Percentiles rank a stretch among this genome's conserved stretches.
Evolutionary conservation across 2,888 invertebrate species (phyloP).

Genomic region (Tanypteryx hageni): DNA sequence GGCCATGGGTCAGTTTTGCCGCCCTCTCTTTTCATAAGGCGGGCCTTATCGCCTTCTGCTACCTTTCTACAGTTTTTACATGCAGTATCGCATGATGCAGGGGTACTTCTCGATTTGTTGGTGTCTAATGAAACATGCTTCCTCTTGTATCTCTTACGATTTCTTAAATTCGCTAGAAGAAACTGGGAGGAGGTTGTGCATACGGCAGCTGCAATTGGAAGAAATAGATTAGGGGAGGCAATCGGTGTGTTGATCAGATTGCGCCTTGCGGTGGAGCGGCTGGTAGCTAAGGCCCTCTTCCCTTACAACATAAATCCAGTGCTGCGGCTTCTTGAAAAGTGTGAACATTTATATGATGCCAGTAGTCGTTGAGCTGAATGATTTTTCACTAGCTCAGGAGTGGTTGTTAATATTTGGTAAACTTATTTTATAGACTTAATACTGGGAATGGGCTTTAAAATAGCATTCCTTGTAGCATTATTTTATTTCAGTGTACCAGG

Average conservation of each 20-base stretch:
- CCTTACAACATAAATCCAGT: slow-evolving; percentile 95
- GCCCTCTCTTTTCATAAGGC: slow-evolving; percentile 82
- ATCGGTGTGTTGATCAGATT: slow-evolving; percentile 90
- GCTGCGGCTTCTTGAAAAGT: slow-evolving; percentile 87
- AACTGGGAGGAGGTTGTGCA: slow-evolving; percentile 89
- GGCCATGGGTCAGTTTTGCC: slow-evolving; percentile 76
- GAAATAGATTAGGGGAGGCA: slow-evolving; percentile 85
- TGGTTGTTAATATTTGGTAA: slow-evolving; percentile 47
- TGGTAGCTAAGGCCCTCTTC: slow-evolving; percentile 89
- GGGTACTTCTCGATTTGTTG: slow-evolving; percentile 88
- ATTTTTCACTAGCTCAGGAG: slow-evolving; percentile 29
- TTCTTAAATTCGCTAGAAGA: slow-evolving; percentile 88
- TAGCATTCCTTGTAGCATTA: slow-evolving; percentile 20
- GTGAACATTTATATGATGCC: slow-evolving; percentile 90
- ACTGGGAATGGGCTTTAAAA: slow-evolving; percentile 48
- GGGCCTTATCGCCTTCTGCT: slow-evolving; percentile 89
- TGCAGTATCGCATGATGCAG: slow-evolving; percentile 86
- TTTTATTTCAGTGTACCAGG: slow-evolving; percentile 50
- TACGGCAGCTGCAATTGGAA: slow-evolving; percentile 80
- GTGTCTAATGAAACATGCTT: slow-evolving; percentile 95
- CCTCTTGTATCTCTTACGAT: slow-evolving; percentile 87
- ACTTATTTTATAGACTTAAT: slow-evolving; percentile 51
- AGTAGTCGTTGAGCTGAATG: slow-evolving; percentile 73
- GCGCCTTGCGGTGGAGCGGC: slow-evolving; percentile 86
- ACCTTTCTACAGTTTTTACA: slow-evolving; percentile 92